Conservation (phyloP, 2,888 invertebrate genomes). For the Chalcosyrphus nemorum region DNA sequence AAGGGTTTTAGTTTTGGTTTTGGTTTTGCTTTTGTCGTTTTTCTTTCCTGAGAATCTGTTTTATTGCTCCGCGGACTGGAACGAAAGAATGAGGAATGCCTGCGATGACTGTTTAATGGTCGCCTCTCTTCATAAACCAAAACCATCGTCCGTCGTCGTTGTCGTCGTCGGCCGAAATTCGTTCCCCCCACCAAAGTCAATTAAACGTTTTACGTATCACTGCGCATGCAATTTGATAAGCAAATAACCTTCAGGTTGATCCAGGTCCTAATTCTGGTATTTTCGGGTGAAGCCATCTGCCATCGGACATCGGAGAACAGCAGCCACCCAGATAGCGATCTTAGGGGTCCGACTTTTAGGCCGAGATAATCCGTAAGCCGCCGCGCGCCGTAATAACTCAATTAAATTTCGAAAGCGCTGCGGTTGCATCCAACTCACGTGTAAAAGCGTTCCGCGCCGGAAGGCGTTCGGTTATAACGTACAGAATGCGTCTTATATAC, state of each 20-base stretch:
- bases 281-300: constrained; percentile 49
- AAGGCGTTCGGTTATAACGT: constrained; percentile 23
- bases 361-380: constrained; percentile 53
- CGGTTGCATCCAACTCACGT: constrained; percentile 10
- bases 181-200: constrained; percentile 32
- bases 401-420: constrained; percentile 62
- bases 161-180: constrained; percentile 6
- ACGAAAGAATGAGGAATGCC: constrained; percentile 23
- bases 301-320: constrained; percentile 35
- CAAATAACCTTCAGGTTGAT: constrained; percentile 63
- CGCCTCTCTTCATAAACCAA: constrained; percentile 11
- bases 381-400: constrained; percentile 64
- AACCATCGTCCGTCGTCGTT: background rate
- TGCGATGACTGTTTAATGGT: constrained; percentile 59
- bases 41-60: constrained; percentile 45
- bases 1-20: too few species aligned
- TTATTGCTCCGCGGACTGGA: constrained; percentile 13
- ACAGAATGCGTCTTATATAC: constrained; percentile 10
- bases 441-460: constrained; percentile 52
- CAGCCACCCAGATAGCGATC: constrained; percentile 72
- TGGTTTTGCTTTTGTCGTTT: too few species aligned
- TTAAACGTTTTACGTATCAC: constrained; percentile 63
- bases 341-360: constrained; percentile 12
- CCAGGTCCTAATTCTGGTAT: background rate
- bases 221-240: constrained; percentile 67